Base-by-base conservation (phyloP, 2,888 invertebrate species). In the Euplagia quadripunctaria region DNA sequence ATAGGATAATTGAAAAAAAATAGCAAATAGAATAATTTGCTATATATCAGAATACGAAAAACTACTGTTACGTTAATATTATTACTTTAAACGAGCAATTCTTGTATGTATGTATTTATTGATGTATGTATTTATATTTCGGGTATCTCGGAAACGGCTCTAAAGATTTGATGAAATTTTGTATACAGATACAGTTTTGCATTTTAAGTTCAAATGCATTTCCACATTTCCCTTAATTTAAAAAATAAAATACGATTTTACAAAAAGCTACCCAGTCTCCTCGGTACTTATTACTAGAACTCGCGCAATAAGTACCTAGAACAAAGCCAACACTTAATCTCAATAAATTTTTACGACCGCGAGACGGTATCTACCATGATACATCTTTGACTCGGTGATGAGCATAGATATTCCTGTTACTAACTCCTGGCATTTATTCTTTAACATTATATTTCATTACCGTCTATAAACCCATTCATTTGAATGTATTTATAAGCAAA, bases 401-500 rank as follows among this genome's bases (percentile, higher is more conserved):
- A 49, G 16, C 69, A 75, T 82, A 72, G 72, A 79, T 76, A 75
- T 74, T 68, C 58, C 61, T 66, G 77, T 77, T 71, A 68, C 73
- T 55, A 71, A 52, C 71, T 77, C 65, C 67, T 31, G 49, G 64
- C 31, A 64, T 70, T 79, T 20, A 73, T 43, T 14, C 42, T 55
- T 31, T 41, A 42, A 74, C 69, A 78, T 79, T 74, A 73, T 70
- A 76, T 77, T 77, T 67, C 71, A 66, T 68, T 75, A 74, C 79
- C 80, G 79, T 80, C 12, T 64, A 64, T 64, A 20, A 75, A 68
- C 76, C 31, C 66, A 79, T 81, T 81, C 73, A 83, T 78, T 75
- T 75, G 58, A n/a, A 49, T 55, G 70, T 76, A 76, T 85, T 75
- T 83, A 78, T 81, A 85, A 70, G 80, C 82, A 70, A 68, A 72